phyloP scores from a whole-genome alignment of 2,797 vertebrate genomes.

The Phaenicophaeus curvirostris region DNA sequence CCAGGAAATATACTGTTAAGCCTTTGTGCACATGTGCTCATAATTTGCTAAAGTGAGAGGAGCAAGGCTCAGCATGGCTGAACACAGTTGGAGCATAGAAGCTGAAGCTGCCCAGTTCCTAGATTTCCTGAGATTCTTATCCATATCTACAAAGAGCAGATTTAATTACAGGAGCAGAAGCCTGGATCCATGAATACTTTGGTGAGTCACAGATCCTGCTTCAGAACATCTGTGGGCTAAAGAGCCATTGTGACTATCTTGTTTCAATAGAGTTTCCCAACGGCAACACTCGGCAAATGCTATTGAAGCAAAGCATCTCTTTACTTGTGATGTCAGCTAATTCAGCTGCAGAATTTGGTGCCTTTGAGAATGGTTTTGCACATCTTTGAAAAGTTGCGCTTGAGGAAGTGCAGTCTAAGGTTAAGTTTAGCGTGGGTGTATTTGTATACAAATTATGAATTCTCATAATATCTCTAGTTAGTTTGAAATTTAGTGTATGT shows the following conservation, averaged over 20 bases:
- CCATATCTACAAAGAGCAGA: background rate
- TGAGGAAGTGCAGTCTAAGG: background rate
- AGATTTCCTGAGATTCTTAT: background rate
- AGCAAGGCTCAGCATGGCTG: background rate
- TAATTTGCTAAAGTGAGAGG: background rate
- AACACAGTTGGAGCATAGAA: rapidly evolving
- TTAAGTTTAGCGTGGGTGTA: background rate
- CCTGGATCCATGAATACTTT: background rate
- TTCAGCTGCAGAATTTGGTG: background rate
- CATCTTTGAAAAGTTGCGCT: background rate
- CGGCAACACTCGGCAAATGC: background rate
- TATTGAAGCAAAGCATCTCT: background rate
- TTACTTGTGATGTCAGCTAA: background rate
- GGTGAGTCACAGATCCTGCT: background rate
- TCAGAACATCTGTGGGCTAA: background rate
- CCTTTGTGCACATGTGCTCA: background rate
- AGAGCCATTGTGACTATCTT: background rate
- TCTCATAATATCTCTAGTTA: background rate
- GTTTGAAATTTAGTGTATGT: background rate
- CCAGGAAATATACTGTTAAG: background rate
- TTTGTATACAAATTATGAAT: background rate
- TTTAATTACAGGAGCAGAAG: background rate
- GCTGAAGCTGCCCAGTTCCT: background rate
- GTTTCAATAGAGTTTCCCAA: background rate
- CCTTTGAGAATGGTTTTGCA: background rate